Evolutionary conservation across 2,888 invertebrate species (phyloP).

Genomic region (Lepeophtheirus nordmannii): DNA sequence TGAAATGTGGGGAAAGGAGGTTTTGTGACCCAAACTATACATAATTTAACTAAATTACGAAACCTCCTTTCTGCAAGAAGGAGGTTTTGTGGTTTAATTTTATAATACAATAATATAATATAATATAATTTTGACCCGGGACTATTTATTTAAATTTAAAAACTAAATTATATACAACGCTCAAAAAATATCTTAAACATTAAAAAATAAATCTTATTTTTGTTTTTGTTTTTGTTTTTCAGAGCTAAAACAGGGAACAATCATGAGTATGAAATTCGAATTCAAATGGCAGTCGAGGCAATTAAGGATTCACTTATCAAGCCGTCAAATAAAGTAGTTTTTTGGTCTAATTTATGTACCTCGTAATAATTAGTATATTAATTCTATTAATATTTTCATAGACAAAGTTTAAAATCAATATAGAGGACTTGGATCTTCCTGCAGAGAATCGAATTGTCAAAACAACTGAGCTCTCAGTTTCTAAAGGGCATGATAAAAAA

Average conservation of each 20-base stretch:
- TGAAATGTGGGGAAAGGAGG: too few species aligned
- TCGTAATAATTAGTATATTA: not conserved
- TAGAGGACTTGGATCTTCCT: not conserved
- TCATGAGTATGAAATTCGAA: not conserved
- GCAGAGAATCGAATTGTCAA: too few species aligned
- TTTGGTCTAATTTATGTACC: not conserved
- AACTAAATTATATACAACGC: too few species aligned
- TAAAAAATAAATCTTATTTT: too few species aligned
- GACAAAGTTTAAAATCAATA: not conserved
- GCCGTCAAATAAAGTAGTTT: not conserved
- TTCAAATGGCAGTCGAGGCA: not conserved
- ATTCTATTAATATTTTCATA: not conserved
- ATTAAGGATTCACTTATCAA: not conserved
- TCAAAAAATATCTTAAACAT: too few species aligned
- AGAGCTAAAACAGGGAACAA: not conserved
- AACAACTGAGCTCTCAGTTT: not conserved
- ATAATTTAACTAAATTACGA: too few species aligned
- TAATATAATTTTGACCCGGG: too few species aligned
- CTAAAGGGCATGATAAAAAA: not conserved
- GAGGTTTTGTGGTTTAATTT: too few species aligned
- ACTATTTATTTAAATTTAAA: too few species aligned
- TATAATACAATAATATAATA: too few species aligned
- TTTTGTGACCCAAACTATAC: too few species aligned
- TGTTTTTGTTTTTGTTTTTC: not conserved
- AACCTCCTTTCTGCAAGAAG: too few species aligned